These are phyloP conservation scores for Phrynocephalus versicolor DNA, from an alignment of 2,113 vertebrate genomes.

Conservation along the genomic window DNA sequence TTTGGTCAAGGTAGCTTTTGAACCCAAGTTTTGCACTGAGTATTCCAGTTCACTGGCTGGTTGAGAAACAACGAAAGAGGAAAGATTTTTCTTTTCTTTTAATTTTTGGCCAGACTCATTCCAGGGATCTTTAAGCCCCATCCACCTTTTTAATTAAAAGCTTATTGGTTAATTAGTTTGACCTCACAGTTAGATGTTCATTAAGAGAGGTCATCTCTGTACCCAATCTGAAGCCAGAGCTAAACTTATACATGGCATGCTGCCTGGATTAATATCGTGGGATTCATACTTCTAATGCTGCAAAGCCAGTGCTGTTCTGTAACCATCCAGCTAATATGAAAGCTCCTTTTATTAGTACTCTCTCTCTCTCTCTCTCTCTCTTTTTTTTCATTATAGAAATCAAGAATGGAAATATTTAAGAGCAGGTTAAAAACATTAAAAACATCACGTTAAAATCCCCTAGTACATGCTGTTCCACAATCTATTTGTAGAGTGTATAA, in stretches of 20 bases:
- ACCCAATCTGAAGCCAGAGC: slow-evolving; percentile 21
- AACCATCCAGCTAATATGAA: not conserved
- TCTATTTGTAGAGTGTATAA: slow-evolving; percentile 33
- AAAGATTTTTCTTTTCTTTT: no score
- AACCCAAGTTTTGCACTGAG: not conserved
- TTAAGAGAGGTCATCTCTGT: slow-evolving; percentile 39
- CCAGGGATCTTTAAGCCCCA: slow-evolving; percentile 24
- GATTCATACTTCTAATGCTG: not conserved
- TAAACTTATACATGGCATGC: slow-evolving; percentile 1
- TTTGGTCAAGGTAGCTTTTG: not conserved
- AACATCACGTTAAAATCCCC: slow-evolving; percentile 20
- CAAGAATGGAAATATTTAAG: slow-evolving; percentile 25
- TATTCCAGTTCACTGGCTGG: not conserved
- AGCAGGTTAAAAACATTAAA: slow-evolving; percentile 37
- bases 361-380: no score
- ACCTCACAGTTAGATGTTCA: slow-evolving; percentile 37
- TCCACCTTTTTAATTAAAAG: slow-evolving; percentile 27
- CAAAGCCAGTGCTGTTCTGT: slow-evolving; percentile 28
- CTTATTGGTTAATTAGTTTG: slow-evolving; percentile 59
- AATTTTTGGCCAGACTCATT: slow-evolving; percentile 35
- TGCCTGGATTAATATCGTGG: slow-evolving; percentile 25
- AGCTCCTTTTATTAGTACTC: no score
- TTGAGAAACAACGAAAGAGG: not conserved
- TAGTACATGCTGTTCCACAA: slow-evolving; percentile 13
- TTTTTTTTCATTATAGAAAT: no score